phyloP scores from a whole-genome alignment of 2,113 vertebrate genomes.

The Lophochroa leadbeateri region DNA sequence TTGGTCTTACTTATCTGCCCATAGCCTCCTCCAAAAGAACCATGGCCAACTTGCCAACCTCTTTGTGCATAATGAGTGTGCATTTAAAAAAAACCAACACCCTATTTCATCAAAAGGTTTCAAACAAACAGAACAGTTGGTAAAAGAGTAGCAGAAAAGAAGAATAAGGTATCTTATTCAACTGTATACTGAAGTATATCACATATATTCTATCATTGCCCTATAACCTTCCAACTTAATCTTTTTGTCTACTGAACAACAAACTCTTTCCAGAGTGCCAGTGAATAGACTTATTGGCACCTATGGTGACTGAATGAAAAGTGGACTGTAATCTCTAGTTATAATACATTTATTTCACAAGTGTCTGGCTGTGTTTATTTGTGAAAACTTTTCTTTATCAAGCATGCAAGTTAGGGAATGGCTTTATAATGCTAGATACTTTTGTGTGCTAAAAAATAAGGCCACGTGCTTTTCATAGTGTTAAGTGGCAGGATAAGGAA shows the following conservation, averaged over 20 bases:
- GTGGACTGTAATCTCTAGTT: background rate
- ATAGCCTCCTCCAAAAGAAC: background rate
- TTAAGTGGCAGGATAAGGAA: background rate
- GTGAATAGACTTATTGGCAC: background rate
- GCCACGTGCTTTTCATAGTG: background rate
- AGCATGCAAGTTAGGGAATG: background rate
- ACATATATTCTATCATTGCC: background rate
- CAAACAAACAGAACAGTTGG: background rate
- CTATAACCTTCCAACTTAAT: background rate
- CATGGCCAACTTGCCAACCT: background rate
- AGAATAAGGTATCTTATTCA: background rate
- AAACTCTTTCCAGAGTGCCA: background rate
- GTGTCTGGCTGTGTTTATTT: background rate
- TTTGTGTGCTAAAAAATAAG: background rate
- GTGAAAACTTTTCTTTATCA: background rate
- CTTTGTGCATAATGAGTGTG: background rate
- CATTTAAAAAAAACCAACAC: background rate
- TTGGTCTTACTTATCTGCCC: background rate
- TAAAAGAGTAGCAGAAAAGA: background rate
- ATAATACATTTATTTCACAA: background rate
- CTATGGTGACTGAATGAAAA: background rate
- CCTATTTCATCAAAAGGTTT: background rate
- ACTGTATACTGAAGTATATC: background rate
- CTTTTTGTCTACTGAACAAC: background rate
- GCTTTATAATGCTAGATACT: background rate